Base-by-base conservation (phyloP, 2,797 vertebrate genomes). In the Melanotaenia boesemani region DNA sequence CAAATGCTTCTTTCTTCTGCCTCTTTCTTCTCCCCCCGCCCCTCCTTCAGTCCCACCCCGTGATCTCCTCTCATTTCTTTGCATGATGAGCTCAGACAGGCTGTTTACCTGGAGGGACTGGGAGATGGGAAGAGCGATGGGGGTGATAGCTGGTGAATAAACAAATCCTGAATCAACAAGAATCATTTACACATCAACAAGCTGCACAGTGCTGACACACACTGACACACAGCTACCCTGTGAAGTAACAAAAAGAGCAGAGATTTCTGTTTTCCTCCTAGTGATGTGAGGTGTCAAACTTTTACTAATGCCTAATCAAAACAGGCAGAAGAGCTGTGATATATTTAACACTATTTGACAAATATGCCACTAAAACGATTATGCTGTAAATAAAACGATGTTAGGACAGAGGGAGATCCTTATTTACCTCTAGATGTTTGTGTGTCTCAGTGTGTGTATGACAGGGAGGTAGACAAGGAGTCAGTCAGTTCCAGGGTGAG, bases 401-500 rank as follows among this genome's bases (percentile, higher is more conserved):
- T 1, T 22, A 68, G 28, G 6, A 76, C 15, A 68, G 41, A 63
- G 74, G 41, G n/a, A 20, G 32, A 60, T 64, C 56, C 64, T 59
- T 4, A 26, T 41, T 36, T 6, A 20, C 30, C 20, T 58, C 6
- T 37, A 68, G 22, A 41, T 63, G 67, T 16, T 62, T 48, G 66
- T 74, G 77, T 59, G 75, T 70, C 67, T 67, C 62, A 56, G 70
- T 34, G 65, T 65, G 72, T 63, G 63, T 41, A 15, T 41, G 76
- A 82, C 74, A 68, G 73, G 63, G 54, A 63, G 76, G 60, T 70
- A 50, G 77, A 65, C 44, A 66, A 77, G 72, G 72, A 79, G 76
- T 74, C 83, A 74, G 86, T 86, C 81, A 73, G 71, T 81, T 87
- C 82, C 67, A 86, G 75, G 70, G 73, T 82, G 90, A 92, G 92